Evolutionary conservation across 2,888 invertebrate species (phyloP).

Genomic region (Tryphoninae sp.): DNA sequence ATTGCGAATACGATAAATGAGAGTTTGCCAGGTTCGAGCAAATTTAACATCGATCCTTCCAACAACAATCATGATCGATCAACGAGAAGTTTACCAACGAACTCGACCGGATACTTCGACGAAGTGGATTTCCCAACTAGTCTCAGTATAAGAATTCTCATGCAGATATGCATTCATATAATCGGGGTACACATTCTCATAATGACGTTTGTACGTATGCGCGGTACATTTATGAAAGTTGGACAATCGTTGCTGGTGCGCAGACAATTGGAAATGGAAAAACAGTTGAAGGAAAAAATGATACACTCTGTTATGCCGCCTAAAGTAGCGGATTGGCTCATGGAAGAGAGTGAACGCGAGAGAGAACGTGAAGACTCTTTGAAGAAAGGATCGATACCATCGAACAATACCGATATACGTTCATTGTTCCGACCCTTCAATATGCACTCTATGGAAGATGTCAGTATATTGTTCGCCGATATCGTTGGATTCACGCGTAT

Average conservation of each 20-base stretch:
- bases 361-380: slow-evolving; percentile 83
- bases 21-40: slow-evolving; percentile 2
- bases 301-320: slow-evolving; percentile 99
- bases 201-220: slow-evolving; percentile 95
- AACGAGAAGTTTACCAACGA: slow-evolving; percentile 13
- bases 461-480: slow-evolving; percentile 98
- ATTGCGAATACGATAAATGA: slow-evolving; percentile 44
- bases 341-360: slow-evolving; percentile 88
- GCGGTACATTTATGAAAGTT: slow-evolving; percentile 98
- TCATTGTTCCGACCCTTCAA: slow-evolving; percentile 97
- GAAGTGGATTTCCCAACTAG: slow-evolving; percentile 74
- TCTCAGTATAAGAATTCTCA: slow-evolving; percentile 87
- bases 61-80: not conserved
- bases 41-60: not conserved
- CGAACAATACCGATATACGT: slow-evolving; percentile 86
- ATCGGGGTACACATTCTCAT: slow-evolving; percentile 96
- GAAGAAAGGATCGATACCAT: slow-evolving; percentile 80
- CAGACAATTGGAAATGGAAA: slow-evolving; percentile 95
- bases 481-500: slow-evolving; percentile 99
- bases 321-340: slow-evolving; percentile 92
- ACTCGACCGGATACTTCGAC: slow-evolving; percentile 58
- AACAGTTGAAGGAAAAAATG: slow-evolving; percentile 97
- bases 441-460: slow-evolving; percentile 98
- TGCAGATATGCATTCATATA: slow-evolving; percentile 94
- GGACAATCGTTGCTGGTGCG: slow-evolving; percentile 96